Evolutionary conservation across 2,797 vertebrate genomes (phyloP), one percentile per base, ranked within the genome.

Genomic region (Bradypodion pumilum): DNA sequence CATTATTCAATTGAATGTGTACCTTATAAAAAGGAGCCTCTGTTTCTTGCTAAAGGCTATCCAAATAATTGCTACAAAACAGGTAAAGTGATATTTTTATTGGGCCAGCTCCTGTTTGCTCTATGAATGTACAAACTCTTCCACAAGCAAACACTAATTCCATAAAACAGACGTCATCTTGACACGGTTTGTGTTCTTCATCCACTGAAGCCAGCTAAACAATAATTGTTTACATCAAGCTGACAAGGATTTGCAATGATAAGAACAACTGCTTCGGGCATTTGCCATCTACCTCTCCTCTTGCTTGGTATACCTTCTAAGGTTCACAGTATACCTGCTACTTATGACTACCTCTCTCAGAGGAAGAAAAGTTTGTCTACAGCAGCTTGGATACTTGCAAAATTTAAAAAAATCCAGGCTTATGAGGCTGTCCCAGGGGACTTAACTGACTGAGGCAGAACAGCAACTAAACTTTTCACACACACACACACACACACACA

Each of bases 1-100:
- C 90, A 63, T 77, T 83, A 21, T 37, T 90, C 73, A 35, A 72
- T 89, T 89, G 63, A 32, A 86, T 25, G 32, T 79, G 13, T 70
- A 35, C 83, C 13, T 19, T n/a, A 85, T 87, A 73, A 89, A 87
- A 52, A 19, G 7, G 5, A 78, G 27, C 1, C 37, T 15, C n/a
- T 69, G 3, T 63, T 35, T 77, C 72, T 80, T 87, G 78, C 1
- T 35, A 13, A 49, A 56, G 82, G 65, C 82, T 63, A 69, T 83
- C 63, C 59, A 6, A 37, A 62, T 46, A 62, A 87, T 84, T 86
- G 85, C 46, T 82, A 56, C 44, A 80, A 87, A 86, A 80, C 66
- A 74, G 60, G 63, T 0, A 85, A 85, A 74, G 66, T 40, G 32
- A 81, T 85, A 65, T 65, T 52, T 85, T 81, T 69, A 4, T 76